Evolutionary conservation across 2,888 invertebrate genomes (phyloP).

Genomic region (Agrotis ipsilon): DNA sequence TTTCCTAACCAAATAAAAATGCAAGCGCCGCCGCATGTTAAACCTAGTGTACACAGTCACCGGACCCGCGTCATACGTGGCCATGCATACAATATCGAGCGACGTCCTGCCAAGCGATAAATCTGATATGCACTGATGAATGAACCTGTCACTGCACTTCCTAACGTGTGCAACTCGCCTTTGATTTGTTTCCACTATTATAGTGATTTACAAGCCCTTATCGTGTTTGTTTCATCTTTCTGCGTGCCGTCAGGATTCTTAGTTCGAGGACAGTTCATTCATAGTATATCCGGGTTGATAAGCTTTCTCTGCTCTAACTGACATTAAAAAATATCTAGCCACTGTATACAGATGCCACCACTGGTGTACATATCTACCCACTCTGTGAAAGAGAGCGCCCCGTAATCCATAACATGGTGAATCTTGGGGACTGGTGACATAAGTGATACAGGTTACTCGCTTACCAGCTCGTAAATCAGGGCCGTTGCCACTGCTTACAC

Average conservation of each 20-base stretch:
- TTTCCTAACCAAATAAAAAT: conserved; percentile 30
- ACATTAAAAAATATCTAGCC: not conserved
- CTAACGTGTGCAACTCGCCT: conserved; percentile 36
- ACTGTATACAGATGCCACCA: no score
- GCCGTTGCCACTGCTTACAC: not conserved
- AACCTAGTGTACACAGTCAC: conserved; percentile 28
- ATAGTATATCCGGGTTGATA: not conserved
- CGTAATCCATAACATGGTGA: no score
- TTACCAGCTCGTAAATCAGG: no score
- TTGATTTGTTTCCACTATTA: conserved; percentile 38
- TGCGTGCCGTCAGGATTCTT: not conserved
- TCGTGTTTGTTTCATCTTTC: conserved; percentile 19
- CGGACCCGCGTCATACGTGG: conserved; percentile 60
- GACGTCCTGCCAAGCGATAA: conserved; percentile 64
- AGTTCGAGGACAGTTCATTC: conserved; percentile 17
- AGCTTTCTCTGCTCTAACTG: not conserved
- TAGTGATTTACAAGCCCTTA: conserved; percentile 22
- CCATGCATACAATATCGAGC: conserved; percentile 60
- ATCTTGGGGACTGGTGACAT: no score
- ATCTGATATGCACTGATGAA: conserved; percentile 65
- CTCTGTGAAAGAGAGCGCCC: no score
- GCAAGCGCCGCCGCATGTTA: conserved; percentile 40
- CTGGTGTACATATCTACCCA: no score
- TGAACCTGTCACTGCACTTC: conserved; percentile 56
- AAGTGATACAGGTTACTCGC: no score